These are phyloP conservation scores for Sebastes miniatus DNA, from an alignment of 2,797 vertebrate species.

Conservation along the genomic window DNA sequence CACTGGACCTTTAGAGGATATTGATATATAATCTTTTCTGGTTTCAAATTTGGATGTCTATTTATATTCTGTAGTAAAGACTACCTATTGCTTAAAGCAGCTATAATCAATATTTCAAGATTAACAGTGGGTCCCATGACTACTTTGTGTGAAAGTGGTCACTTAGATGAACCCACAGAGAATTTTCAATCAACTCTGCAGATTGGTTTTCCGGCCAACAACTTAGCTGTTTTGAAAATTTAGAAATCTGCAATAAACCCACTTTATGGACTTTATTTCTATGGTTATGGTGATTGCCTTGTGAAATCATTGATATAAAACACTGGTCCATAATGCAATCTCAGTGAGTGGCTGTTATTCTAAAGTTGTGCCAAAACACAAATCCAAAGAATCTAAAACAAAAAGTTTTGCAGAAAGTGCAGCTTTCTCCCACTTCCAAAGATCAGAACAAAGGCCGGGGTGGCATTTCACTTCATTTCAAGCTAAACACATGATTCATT, in stretches of 20 bases:
- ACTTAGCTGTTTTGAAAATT: not conserved
- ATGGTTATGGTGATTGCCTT: not conserved
- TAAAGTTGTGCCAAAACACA: not conserved
- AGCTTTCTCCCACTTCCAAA: not conserved
- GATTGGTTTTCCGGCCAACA: not conserved
- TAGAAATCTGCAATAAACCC: not conserved
- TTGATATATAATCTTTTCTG: not conserved
- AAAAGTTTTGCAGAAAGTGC: constrained; percentile 2
- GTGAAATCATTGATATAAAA: not conserved
- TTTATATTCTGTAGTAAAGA: not conserved
- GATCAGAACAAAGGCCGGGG: not conserved
- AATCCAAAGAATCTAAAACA: not conserved
- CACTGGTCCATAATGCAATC: not conserved
- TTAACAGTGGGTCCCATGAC: not conserved
- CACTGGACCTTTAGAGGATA: not conserved
- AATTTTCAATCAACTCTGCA: not conserved
- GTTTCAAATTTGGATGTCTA: not conserved
- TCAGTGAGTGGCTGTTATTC: not conserved
- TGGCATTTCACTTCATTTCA: constrained; percentile 17
- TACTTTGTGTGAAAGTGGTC: not conserved
- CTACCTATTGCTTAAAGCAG: not conserved
- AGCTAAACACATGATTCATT: constrained; percentile 57
- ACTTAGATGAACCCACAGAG: not conserved
- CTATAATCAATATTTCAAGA: not conserved
- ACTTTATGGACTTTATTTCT: not conserved